Evolutionary conservation across 2,113 vertebrate genomes (phyloP).

Genomic region (Cacatua alba): DNA sequence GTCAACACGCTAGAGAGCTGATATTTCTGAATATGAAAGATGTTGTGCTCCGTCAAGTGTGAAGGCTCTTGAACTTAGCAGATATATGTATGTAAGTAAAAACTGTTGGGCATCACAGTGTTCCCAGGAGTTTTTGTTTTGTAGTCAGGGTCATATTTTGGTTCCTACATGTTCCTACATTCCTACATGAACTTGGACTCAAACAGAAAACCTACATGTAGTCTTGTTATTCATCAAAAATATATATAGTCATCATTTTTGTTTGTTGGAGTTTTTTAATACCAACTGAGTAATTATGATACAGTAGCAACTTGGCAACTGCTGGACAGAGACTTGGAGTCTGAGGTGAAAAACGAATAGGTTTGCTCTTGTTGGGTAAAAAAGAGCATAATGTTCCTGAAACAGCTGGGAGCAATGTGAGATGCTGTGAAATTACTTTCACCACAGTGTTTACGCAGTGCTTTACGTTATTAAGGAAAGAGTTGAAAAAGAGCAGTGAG

Average conservation of each 20-base stretch:
- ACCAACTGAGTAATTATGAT: background rate
- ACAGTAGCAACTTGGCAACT: background rate
- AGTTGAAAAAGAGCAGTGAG: background rate
- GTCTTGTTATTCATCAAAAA: background rate
- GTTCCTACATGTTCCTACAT: background rate
- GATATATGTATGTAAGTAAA: background rate
- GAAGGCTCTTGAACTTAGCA: background rate
- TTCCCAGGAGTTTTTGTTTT: background rate
- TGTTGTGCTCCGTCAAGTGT: background rate
- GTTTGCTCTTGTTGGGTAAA: background rate
- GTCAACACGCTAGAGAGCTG: background rate
- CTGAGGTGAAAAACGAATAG: background rate
- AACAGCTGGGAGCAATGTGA: background rate
- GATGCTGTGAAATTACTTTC: constrained; percentile 26
- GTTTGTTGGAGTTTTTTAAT: background rate
- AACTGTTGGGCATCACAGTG: background rate
- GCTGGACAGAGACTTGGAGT: background rate
- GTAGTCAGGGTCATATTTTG: background rate
- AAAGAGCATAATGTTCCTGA: background rate
- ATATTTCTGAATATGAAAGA: background rate
- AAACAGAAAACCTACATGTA: background rate
- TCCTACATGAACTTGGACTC: background rate
- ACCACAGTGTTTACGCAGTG: background rate
- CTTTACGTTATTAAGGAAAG: background rate
- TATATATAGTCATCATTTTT: fast-evolving